phyloP scores from a whole-genome alignment of 2,797 vertebrate genomes.

The Hemitrygon akajei region DNA sequence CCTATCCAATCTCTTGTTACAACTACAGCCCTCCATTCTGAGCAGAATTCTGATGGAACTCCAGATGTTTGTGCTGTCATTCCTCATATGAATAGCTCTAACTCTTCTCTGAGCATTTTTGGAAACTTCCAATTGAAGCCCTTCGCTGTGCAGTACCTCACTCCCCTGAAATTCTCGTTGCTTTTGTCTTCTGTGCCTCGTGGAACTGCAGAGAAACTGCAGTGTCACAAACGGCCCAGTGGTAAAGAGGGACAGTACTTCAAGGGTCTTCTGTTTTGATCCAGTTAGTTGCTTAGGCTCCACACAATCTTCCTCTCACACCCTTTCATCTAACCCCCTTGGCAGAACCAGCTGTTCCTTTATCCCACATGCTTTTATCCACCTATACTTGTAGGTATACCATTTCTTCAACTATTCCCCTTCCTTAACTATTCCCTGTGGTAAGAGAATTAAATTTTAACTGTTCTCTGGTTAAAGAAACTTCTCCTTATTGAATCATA shows the following conservation, averaged over 20 bases:
- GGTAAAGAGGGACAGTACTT: no score
- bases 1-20: no score
- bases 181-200: neutral
- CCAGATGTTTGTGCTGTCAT: no score
- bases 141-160: neutral
- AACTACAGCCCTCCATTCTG: no score
- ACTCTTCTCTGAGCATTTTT: neutral
- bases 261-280: no score
- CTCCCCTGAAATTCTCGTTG: neutral
- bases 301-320: neutral
- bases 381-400: neutral
- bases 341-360: neutral
- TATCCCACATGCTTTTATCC: neutral
- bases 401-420: neutral
- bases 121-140: neutral
- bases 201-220: neutral
- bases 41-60: no score
- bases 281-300: no score
- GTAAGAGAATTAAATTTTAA: neutral
- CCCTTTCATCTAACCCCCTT: neutral
- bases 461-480: neutral
- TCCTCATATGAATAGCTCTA: no score
- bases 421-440: neutral
- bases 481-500: no score
- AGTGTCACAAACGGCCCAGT: neutral